A percentile compares a stretch with the other conserved stretches of the same genome.
These are phyloP conservation scores for Eriocheir sinensis DNA, from an alignment of 1,140 invertebrate species.

Conservation along the genomic window DNA sequence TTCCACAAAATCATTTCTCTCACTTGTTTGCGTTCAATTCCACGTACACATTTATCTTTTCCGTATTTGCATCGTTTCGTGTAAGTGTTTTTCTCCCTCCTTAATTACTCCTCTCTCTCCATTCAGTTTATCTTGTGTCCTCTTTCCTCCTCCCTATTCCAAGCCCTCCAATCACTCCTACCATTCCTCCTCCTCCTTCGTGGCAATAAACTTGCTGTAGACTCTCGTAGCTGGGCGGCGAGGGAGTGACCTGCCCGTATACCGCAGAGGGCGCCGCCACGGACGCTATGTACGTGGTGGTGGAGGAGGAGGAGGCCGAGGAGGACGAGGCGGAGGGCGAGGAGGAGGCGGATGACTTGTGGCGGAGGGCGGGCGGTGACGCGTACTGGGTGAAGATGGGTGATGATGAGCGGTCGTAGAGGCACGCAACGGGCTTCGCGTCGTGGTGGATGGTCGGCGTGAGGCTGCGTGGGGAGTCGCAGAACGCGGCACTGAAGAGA, in stretches of 20 bases:
- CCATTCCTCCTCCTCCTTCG: no score
- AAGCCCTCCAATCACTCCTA: no score
- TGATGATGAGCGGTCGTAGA: slow-evolving; percentile 67
- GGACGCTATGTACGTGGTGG: not conserved
- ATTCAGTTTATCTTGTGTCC: slow-evolving; percentile 60
- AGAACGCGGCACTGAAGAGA: slow-evolving; percentile 70
- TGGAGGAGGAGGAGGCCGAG: not conserved
- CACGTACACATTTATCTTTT: no score
- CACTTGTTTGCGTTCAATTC: no score
- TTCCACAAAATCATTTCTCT: no score
- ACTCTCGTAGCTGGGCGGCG: slow-evolving; percentile 67
- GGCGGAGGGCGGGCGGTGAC: slow-evolving; percentile 18
- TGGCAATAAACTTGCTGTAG: slow-evolving; percentile 31
- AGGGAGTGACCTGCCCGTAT: slow-evolving; percentile 51
- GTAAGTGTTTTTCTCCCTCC: no score
- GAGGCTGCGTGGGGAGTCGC: slow-evolving; percentile 70
- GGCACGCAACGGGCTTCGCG: not conserved
- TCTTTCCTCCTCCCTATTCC: slow-evolving; percentile 55
- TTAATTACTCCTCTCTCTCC: no score
- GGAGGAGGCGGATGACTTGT: not conserved
- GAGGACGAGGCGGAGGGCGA: not conserved
- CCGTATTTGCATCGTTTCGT: no score
- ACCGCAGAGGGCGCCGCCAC: slow-evolving; percentile 52
- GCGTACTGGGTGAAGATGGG: slow-evolving; percentile 66
- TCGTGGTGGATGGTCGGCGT: slow-evolving; percentile 64